These are phyloP conservation scores for Sebastes steindachneri DNA, from an alignment of 2,797 vertebrate species.

Conservation along the genomic window DNA sequence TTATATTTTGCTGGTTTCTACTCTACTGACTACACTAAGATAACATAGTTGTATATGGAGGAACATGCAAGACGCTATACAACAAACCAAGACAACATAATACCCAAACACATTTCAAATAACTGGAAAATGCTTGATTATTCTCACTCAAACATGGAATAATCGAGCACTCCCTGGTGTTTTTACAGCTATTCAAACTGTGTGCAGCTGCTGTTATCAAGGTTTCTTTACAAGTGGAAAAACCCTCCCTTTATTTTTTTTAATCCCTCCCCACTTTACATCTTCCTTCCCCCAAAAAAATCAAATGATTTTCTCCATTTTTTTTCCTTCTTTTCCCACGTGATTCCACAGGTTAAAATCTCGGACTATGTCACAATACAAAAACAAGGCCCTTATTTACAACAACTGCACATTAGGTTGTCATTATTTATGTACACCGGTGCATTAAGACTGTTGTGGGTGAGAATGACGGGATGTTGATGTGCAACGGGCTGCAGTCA, in stretches of 20 bases:
- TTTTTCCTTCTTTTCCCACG: background rate
- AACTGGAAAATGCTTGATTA: constrained; percentile 31
- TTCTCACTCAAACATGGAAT: constrained; percentile 23
- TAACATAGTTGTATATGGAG: constrained; percentile 72
- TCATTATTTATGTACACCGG: constrained; percentile 68
- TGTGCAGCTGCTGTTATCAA: constrained; percentile 49
- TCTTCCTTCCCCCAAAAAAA: background rate
- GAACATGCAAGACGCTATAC: constrained; percentile 77
- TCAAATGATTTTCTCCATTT: background rate
- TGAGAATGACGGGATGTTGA: constrained; percentile 19
- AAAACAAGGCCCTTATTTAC: constrained; percentile 74
- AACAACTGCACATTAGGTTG: constrained; percentile 64
- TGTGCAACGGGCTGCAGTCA: constrained; percentile 48
- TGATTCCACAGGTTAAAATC: constrained; percentile 69
- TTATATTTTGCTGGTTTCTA: constrained; percentile 84
- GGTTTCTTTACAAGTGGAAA: constrained; percentile 59
- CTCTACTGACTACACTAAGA: constrained; percentile 81
- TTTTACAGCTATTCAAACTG: constrained; percentile 49
- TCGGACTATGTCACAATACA: constrained; percentile 65
- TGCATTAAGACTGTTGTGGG: constrained; percentile 31
- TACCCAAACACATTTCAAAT: constrained; percentile 56
- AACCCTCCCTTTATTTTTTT: constrained; percentile 5
- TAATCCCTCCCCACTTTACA: constrained; percentile 6
- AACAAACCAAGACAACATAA: constrained; percentile 55
- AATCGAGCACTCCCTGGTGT: constrained; percentile 21